phyloP scores from a whole-genome alignment of 2,113 vertebrate species.

The Macroglossus sobrinus region DNA sequence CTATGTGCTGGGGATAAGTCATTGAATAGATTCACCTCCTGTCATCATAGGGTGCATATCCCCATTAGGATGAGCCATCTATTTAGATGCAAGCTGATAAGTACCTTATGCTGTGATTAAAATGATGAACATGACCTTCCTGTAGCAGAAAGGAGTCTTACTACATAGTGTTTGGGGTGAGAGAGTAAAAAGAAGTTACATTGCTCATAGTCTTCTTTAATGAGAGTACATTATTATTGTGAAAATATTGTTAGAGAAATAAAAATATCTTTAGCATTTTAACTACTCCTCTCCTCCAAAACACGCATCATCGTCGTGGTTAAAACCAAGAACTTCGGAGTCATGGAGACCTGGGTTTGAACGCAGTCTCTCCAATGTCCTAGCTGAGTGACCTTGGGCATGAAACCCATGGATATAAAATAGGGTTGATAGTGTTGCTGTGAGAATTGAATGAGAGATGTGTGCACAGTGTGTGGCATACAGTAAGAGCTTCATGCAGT shows the following conservation, averaged over 20 bases:
- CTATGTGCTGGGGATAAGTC: not conserved
- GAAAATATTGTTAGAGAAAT: not conserved
- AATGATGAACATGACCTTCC: not conserved
- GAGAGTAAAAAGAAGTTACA: not conserved
- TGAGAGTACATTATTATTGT: not conserved
- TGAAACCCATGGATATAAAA: not conserved
- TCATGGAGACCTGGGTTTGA: not conserved
- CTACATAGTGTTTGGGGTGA: not conserved
- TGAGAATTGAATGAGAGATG: not conserved
- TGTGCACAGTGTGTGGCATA: not conserved
- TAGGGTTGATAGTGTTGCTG: not conserved
- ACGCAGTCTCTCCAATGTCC: not conserved
- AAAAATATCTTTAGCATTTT: slow-evolving; percentile 8
- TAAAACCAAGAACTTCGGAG: not conserved
- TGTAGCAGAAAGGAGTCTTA: not conserved
- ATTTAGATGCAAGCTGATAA: not conserved
- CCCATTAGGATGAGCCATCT: not conserved
- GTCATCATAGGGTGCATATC: not conserved
- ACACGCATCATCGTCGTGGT: not conserved
- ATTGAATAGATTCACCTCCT: not conserved
- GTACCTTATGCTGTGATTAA: not conserved
- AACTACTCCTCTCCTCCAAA: not conserved
- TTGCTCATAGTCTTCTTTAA: not conserved
- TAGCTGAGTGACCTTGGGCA: not conserved
- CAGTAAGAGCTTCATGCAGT: not conserved